Base-by-base conservation (phyloP, 2,797 vertebrate species). In the Triplophysa yarkandensis region DNA sequence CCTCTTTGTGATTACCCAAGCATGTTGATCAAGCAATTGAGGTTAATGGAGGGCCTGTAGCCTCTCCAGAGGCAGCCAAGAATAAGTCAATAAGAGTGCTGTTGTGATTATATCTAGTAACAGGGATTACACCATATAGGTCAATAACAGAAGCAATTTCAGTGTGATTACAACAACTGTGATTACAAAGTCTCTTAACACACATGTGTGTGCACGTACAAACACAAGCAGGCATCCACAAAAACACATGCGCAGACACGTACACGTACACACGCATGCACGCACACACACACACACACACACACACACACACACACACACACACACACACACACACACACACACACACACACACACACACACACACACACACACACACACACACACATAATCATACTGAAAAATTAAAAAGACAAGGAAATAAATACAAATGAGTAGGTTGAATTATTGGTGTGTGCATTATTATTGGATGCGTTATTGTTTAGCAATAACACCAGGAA, bases 111-210 rank as follows among this genome's bases (percentile, higher is more conserved):
- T n/a, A 21, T 14, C 48, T 21, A 52, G 48, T 52, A 25, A 52
- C 21, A 52, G 48, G 48, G 48, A 25, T 52, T 23, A 52, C 48
- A 52, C 21, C 25, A 68, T 39, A 50, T 23, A 44, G 16, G 14
- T 28, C 50, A 50, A 73, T 60, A 81, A 62, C 71, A 30, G 55
- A 21, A 19, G n/a, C 48, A 23, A 13, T 52, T 52, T 52, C 19
- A 52, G 16, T 71, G 44, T 58, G 30, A 52, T 9, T 50, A 50
- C 19, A 19, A 50, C 46, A 50, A 39, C 48, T 32, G 52, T 25
- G 23, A 27, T 16, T 27, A 55, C 25, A 13, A 68, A 68, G 23
- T 41, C 34, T 9, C 48, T 16, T 6, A 14, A 48, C 11, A 68
- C 3, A n/a, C n/a, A n/a, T n/a, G n/a, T n/a, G n/a, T n/a, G n/a